Evolutionary conservation across 2,797 vertebrate species (phyloP).

Genomic region (Enteromius fasciolatus): DNA sequence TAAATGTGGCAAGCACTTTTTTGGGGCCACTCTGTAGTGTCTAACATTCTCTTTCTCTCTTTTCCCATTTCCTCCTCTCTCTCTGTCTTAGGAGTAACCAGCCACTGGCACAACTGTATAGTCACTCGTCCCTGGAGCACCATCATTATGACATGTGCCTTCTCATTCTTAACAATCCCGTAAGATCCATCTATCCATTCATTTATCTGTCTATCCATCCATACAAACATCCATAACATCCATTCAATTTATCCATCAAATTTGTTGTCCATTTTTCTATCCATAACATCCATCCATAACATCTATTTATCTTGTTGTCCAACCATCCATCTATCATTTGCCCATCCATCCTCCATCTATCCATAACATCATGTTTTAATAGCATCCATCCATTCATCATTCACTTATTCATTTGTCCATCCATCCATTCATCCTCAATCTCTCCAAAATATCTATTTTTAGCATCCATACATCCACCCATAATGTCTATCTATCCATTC

Average conservation of each 20-base stretch:
- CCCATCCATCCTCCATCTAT: background rate
- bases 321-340: background rate
- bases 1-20: background rate
- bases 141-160: constrained; percentile 72
- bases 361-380: background rate
- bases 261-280: background rate
- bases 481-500: too few species aligned
- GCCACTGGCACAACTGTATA: constrained; percentile 71
- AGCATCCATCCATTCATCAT: background rate
- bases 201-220: background rate
- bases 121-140: constrained; percentile 70
- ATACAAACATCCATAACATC: background rate
- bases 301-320: background rate
- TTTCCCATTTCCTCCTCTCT: background rate
- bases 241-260: background rate
- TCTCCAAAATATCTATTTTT: too few species aligned
- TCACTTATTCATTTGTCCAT: background rate
- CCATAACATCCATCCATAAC: background rate
- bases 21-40: background rate
- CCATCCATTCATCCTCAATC: background rate
- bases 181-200: constrained; percentile 49
- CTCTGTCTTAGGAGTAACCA: constrained; percentile 65
- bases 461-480: background rate
- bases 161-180: constrained; percentile 69
- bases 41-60: background rate